phyloP scores from a whole-genome alignment of 2,888 invertebrate species.

The Parthenolecanium corni region DNA sequence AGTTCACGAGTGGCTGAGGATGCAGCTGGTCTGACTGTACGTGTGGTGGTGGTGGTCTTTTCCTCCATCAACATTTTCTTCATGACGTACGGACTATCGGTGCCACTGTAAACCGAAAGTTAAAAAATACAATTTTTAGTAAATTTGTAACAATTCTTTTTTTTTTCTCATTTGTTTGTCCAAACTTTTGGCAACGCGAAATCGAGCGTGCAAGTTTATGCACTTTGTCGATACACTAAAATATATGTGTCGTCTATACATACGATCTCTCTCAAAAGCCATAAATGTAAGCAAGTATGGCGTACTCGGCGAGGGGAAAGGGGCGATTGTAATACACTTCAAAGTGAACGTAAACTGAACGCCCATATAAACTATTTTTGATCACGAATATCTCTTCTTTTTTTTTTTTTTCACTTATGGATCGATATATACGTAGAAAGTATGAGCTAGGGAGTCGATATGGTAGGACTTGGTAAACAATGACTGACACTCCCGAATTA shows the following conservation, averaged over 20 bases:
- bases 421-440: neutral
- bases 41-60: constrained; percentile 39
- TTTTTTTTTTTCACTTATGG: neutral
- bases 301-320: no score
- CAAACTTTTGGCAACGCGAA: neutral
- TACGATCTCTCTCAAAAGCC: no score
- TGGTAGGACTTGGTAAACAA: no score
- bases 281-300: no score
- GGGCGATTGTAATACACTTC: no score
- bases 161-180: neutral
- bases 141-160: no score
- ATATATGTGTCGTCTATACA: no score
- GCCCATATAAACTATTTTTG: neutral
- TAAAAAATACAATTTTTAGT: neutral
- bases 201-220: neutral
- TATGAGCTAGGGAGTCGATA: no score
- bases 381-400: neutral
- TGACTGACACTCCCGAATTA: no score
- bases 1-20: constrained; percentile 88
- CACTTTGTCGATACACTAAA: neutral
- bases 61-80: constrained; percentile 42
- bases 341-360: no score
- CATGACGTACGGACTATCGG: constrained; percentile 39
- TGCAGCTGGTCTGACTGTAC: constrained; percentile 43
- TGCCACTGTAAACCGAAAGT: constrained; percentile 34